Evolutionary conservation across 2,888 invertebrate genomes (phyloP).

Genomic region (Lathronympha strigana): DNA sequence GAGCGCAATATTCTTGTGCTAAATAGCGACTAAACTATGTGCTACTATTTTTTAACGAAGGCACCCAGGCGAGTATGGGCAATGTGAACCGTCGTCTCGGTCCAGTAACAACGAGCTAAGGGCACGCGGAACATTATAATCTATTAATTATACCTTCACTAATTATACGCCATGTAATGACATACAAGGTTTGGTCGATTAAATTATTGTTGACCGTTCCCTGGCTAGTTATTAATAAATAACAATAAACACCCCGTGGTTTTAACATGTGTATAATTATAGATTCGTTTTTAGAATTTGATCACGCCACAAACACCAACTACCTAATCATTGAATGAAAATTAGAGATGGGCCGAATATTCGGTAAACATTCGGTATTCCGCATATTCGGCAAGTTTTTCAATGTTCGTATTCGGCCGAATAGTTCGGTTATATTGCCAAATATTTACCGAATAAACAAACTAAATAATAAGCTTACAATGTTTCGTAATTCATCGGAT

Average conservation of each 20-base stretch:
- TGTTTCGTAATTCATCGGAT: too few relatives aligned
- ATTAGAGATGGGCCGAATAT: too few relatives aligned
- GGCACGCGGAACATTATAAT: slow-evolving; percentile 26
- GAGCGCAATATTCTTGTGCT: slow-evolving; percentile 25
- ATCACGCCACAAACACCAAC: neutral
- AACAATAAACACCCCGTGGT: slow-evolving; percentile 12
- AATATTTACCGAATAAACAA: too few relatives aligned
- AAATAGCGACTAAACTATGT: neutral
- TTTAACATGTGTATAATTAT: neutral
- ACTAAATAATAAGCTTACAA: too few relatives aligned
- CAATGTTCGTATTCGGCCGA: too few relatives aligned
- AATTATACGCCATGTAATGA: slow-evolving; percentile 30
- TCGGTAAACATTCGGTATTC: too few relatives aligned
- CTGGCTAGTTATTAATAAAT: slow-evolving; percentile 23
- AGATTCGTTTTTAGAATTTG: neutral
- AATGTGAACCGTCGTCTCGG: slow-evolving; percentile 28
- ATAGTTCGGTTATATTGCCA: too few relatives aligned
- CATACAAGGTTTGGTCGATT: slow-evolving; percentile 12
- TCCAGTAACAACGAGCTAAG: slow-evolving; percentile 32
- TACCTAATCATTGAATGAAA: too few relatives aligned
- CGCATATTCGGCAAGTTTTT: too few relatives aligned
- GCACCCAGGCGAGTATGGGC: slow-evolving; percentile 33
- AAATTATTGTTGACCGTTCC: slow-evolving; percentile 15
- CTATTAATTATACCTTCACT: slow-evolving; percentile 7
- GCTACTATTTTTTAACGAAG: slow-evolving; percentile 4